phyloP scores from a whole-genome alignment of 2,113 vertebrate species.

The Diglossa brunneiventris region DNA sequence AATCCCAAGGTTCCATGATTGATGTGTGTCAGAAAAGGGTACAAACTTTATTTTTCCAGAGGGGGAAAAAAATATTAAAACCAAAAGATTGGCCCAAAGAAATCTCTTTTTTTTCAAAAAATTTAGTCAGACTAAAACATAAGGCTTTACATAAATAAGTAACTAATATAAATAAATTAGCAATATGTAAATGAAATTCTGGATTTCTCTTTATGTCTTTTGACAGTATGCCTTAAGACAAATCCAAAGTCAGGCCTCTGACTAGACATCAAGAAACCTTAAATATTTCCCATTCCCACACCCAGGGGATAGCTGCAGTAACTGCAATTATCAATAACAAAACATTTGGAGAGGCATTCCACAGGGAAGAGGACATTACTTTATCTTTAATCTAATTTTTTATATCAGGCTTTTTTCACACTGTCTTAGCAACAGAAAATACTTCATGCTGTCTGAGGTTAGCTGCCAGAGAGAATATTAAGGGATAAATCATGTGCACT shows the following conservation, averaged over 20 bases:
- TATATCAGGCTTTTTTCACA: neutral
- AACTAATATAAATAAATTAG: neutral
- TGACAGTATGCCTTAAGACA: neutral
- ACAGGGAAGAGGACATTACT: neutral
- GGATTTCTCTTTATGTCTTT: neutral
- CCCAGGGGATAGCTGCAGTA: neutral
- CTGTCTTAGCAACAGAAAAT: neutral
- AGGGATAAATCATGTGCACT: neutral
- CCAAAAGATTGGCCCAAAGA: accelerated
- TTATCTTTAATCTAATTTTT: neutral
- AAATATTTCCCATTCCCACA: neutral
- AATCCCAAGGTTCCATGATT: neutral
- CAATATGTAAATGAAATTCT: neutral
- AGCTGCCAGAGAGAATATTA: neutral
- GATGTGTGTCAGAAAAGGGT: neutral
- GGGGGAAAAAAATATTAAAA: neutral
- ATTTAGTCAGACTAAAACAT: neutral
- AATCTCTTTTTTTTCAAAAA: neutral
- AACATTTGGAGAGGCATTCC: neutral
- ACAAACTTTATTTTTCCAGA: neutral
- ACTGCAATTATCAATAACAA: neutral
- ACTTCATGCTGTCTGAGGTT: neutral
- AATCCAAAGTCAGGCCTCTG: neutral
- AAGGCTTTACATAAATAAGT: neutral
- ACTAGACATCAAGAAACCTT: neutral